phyloP scores from a whole-genome alignment of 1,140 invertebrate species.

The Tenebrio molitor region DNA sequence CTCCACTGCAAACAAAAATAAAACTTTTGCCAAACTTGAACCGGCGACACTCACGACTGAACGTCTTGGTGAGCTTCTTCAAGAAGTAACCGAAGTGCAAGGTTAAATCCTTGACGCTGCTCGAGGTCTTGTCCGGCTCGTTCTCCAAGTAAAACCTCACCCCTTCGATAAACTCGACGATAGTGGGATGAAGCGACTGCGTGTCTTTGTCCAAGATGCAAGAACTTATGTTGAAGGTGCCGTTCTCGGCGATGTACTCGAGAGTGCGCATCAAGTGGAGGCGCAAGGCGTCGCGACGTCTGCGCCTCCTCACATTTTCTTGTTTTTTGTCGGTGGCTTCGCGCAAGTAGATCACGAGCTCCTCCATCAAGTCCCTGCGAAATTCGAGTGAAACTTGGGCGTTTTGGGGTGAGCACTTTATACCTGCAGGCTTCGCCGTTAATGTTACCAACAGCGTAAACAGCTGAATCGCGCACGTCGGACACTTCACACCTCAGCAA shows the following conservation, averaged over 20 bases:
- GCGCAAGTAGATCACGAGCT: constrained; percentile 89
- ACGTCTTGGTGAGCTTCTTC: constrained; percentile 92
- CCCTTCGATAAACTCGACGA: constrained; percentile 97
- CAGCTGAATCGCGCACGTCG: constrained; percentile 94
- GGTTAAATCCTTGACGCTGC: constrained; percentile 85
- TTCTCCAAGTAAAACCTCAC: constrained; percentile 91
- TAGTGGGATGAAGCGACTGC: constrained; percentile 85
- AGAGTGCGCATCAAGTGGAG: constrained; percentile 92
- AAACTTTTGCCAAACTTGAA: constrained; percentile 6
- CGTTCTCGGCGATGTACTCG: constrained; percentile 92
- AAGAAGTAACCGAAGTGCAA: constrained; percentile 96
- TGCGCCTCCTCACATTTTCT: constrained; percentile 92
- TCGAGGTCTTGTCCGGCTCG: constrained; percentile 90
- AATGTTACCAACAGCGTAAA: constrained; percentile 93
- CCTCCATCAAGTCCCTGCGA: constrained; percentile 94
- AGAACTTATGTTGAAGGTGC: constrained; percentile 89
- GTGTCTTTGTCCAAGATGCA: constrained; percentile 87
- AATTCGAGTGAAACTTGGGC: constrained; percentile 28
- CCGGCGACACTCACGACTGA: constrained; percentile 78
- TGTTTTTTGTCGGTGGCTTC: constrained; percentile 98
- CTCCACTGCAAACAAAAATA: constrained; percentile 79
- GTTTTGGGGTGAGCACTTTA: constrained; percentile 58
- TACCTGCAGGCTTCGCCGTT: constrained; percentile 95
- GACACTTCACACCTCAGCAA: constrained; percentile 90
- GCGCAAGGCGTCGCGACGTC: constrained; percentile 92